Evolutionary conservation across 2,888 invertebrate species (phyloP).

Genomic region (Monochamus alternatus): DNA sequence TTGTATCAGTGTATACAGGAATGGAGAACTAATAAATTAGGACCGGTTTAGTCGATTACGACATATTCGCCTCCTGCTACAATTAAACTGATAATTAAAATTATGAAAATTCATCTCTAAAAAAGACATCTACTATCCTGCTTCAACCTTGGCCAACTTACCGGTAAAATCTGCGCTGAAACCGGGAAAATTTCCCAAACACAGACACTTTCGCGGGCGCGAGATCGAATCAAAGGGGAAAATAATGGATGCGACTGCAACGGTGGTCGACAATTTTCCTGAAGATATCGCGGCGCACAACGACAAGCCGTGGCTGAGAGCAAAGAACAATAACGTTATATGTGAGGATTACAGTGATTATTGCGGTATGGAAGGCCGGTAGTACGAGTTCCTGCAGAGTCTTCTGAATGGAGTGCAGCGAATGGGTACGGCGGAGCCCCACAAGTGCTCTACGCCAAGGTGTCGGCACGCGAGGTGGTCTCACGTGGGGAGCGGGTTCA

Average conservation of each 20-base stretch:
- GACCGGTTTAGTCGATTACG: too few relatives aligned
- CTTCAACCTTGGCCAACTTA: background rate
- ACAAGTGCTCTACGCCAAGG: background rate
- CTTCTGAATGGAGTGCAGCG: constrained; percentile 31
- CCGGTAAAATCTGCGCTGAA: constrained; percentile 1
- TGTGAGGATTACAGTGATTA: constrained; percentile 16
- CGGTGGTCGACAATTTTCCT: constrained; percentile 2
- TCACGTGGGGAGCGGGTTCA: background rate
- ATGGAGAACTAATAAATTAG: too few relatives aligned
- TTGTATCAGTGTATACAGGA: too few relatives aligned
- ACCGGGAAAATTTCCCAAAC: constrained; percentile 5
- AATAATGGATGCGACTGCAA: constrained; percentile 11
- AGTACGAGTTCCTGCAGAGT: constrained; percentile 24
- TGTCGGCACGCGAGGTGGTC: background rate
- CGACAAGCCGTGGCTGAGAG: constrained; percentile 3
- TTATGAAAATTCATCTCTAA: too few relatives aligned
- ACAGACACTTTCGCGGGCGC: constrained; percentile 21
- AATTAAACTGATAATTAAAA: too few relatives aligned
- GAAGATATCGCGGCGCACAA: constrained; percentile 28
- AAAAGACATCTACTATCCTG: too few relatives aligned
- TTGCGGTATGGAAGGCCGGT: background rate
- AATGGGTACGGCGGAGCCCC: background rate
- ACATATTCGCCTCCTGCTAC: too few relatives aligned
- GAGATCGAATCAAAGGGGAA: background rate
- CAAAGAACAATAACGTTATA: constrained; percentile 27